A percentile compares a stretch with the other conserved stretches of the same genome.
phyloP scores from a whole-genome alignment of 1,140 invertebrate species.

The Helicoverpa armigera region DNA sequence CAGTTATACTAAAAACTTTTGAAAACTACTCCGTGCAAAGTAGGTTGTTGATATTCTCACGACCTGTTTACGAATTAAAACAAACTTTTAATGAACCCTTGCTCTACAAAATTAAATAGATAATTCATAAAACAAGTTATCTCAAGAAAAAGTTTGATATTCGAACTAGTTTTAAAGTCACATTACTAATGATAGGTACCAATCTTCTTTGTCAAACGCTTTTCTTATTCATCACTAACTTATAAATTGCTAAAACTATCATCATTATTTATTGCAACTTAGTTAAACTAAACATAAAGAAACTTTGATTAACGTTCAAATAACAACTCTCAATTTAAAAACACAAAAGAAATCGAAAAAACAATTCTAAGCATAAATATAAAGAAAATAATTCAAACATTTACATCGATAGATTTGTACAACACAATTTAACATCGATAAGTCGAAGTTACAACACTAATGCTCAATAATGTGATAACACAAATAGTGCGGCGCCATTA shows the following conservation, averaged over 20 bases:
- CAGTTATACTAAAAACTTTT: neutral
- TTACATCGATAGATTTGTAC: neutral
- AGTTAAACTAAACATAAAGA: too few relatives aligned
- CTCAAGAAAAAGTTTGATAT: neutral
- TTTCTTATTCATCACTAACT: too few relatives aligned
- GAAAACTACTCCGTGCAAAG: neutral
- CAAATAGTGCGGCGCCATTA: conserved; percentile 59
- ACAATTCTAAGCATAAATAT: too few relatives aligned
- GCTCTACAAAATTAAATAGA: neutral
- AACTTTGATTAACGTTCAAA: too few relatives aligned
- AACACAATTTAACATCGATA: conserved; percentile 11
- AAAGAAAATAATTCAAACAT: neutral
- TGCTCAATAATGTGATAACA: conserved; percentile 58
- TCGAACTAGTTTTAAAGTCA: neutral
- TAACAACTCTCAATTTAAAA: too few relatives aligned
- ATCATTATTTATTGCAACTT: too few relatives aligned
- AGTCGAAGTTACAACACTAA: conserved; percentile 13
- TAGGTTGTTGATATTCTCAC: neutral
- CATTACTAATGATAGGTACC: neutral
- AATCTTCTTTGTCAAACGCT: neutral
- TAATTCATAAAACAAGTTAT: neutral
- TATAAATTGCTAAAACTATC: too few relatives aligned
- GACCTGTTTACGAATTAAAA: neutral
- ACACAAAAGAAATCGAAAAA: too few relatives aligned
- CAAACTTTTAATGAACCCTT: conserved; percentile 24